Base-by-base conservation (phyloP, 2,888 invertebrate genomes). In the Margaritifera margaritifera region DNA sequence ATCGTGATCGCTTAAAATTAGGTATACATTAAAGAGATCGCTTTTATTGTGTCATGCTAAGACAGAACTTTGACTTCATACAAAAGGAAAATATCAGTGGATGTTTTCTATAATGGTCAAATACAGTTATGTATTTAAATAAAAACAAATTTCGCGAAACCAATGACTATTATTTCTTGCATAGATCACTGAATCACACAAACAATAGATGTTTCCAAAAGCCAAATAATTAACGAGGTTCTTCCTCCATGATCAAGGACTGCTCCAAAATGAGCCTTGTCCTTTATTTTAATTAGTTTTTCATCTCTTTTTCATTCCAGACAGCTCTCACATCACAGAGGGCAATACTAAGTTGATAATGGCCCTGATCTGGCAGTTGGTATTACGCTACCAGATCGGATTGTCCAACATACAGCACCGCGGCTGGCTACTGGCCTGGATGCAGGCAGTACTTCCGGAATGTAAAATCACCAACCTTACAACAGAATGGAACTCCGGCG, bases 371-470 rank as follows among this genome's bases (percentile, higher is more conserved):
- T 99, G 99, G 99, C 97, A 97, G 31, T 93, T 99, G 27, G 98
- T 99, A 90, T 95, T 98, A 59, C 94, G 97, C 69, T 99, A 99
- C 91, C 99, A 99, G 92, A 98, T 99, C 83, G 98, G 98, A 66
- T 93, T 96, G 83, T 96, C 97, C 87, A 81, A 97, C 91, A 97
- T 98, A 91, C 98, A 98, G 76, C 98, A 99, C 65, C 95, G 97
- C 90, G 97, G 98, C 90, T 92, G 99, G 85, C 97, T 99, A 95
- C 91, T 99, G 85, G 95, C 97, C 58, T 99, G 98, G 98, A 92
- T 99, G 22, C 88, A 92, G 83, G 92, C 92, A 8, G 92, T 91
- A n/a, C 85, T 92, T 8, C 92, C 92, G 2, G 91, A 92, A 66
- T 89, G 91, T 68, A 84, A 89, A 59, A 89, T 92, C 51, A 89